These are phyloP conservation scores for Brachionus asplanchnoidis DNA, from an alignment of 1,140 invertebrate genomes.

Conservation along the genomic window DNA sequence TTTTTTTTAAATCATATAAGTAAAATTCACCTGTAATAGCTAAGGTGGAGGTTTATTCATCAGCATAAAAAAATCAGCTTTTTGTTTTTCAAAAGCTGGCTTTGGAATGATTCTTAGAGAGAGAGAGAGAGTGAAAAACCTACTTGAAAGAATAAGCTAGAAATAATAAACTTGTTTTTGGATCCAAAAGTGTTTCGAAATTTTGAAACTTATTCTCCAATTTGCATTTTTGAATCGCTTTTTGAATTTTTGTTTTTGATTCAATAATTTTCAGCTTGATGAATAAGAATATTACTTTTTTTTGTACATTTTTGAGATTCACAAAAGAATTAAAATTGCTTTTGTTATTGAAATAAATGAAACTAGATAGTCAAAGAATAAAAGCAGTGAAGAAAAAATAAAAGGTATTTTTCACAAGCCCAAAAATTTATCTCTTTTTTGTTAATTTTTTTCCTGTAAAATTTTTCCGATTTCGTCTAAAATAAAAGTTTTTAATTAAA, in stretches of 20 bases:
- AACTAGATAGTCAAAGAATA: background rate
- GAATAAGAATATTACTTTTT: background rate
- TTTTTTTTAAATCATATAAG: background rate
- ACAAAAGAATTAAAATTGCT: background rate
- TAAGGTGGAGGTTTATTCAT: constrained; percentile 17
- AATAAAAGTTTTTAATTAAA: background rate
- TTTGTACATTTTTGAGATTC: background rate
- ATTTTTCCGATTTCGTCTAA: background rate
- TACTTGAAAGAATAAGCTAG: constrained; percentile 18
- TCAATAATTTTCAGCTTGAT: background rate
- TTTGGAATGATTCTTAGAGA: background rate
- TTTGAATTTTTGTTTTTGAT: background rate
- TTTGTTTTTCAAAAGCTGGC: background rate
- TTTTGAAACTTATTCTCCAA: background rate
- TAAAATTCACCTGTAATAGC: constrained; percentile 13
- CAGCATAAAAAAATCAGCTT: background rate
- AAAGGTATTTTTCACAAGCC: background rate
- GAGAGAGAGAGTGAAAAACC: background rate
- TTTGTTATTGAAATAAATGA: background rate
- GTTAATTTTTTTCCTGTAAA: background rate
- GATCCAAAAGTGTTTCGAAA: background rate
- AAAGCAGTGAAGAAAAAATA: background rate
- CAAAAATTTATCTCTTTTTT: background rate
- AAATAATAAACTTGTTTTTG: constrained; percentile 26
- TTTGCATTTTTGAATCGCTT: background rate